phyloP scores from a whole-genome alignment of 2,797 vertebrate genomes.

The Sparidentex hasta region DNA sequence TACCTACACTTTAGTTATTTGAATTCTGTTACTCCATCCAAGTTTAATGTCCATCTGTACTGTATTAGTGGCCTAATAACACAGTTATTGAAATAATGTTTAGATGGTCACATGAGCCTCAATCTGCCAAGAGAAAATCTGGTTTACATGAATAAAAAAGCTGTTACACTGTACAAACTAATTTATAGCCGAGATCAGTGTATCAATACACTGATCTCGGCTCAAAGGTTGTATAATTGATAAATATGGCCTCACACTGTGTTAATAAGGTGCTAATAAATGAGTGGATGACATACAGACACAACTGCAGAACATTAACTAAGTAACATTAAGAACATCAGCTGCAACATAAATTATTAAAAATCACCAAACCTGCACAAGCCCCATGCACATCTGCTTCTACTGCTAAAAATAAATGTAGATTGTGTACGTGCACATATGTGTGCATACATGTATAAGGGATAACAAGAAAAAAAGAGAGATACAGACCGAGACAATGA shows the following conservation, averaged over 20 bases:
- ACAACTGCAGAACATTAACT: background rate
- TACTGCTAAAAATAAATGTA: background rate
- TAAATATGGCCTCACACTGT: background rate
- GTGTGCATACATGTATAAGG: background rate
- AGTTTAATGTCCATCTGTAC: background rate
- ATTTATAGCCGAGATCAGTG: background rate
- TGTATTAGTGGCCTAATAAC: too few species aligned
- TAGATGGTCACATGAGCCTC: background rate
- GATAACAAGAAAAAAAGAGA: background rate
- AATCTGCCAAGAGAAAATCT: too few species aligned
- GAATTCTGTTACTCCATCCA: background rate
- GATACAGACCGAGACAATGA: background rate
- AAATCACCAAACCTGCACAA: background rate
- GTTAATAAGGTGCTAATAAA: conserved; percentile 3
- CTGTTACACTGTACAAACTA: background rate
- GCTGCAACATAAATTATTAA: background rate
- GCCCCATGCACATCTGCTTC: background rate
- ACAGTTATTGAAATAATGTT: background rate
- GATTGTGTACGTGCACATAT: background rate
- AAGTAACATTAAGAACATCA: conserved; percentile 13
- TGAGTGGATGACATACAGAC: background rate
- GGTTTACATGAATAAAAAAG: background rate
- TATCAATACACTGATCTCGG: background rate
- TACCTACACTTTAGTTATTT: background rate
- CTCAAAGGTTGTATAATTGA: background rate